phyloP scores from a whole-genome alignment of 2,113 vertebrate genomes.

The Hemibagrus wyckioides region DNA sequence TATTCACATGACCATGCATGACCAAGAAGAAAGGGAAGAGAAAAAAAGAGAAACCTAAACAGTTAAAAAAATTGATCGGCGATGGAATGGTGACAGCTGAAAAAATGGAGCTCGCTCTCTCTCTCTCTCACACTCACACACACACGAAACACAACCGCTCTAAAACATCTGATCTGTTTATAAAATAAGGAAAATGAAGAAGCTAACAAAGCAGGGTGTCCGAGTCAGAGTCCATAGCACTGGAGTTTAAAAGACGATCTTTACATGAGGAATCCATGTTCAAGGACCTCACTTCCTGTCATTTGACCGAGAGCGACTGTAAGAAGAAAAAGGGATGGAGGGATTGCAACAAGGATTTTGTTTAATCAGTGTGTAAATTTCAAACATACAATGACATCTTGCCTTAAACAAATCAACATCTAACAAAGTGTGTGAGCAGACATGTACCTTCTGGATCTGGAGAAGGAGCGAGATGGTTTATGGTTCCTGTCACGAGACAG shows the following conservation, averaged over 20 bases:
- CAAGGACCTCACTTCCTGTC: slow-evolving; percentile 82
- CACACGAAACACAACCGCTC: slow-evolving; percentile 51
- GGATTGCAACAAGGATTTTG: no score
- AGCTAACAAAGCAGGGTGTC: slow-evolving; percentile 38
- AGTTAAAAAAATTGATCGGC: slow-evolving; percentile 42
- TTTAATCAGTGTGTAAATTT: no score
- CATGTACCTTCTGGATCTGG: slow-evolving; percentile 90
- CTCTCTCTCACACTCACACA: neutral
- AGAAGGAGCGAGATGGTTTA: slow-evolving; percentile 96
- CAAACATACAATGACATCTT: neutral
- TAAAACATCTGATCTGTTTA: slow-evolving; percentile 66
- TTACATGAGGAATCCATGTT: slow-evolving; percentile 40
- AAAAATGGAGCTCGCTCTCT: neutral
- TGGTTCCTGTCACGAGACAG: slow-evolving; percentile 96
- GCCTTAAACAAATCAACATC: neutral
- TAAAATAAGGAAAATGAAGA: slow-evolving; percentile 52
- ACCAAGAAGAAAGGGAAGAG: neutral
- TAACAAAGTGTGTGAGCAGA: neutral
- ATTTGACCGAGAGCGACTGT: slow-evolving; percentile 93
- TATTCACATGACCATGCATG: slow-evolving; percentile 27
- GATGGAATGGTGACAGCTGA: slow-evolving; percentile 66
- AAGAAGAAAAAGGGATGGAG: neutral
- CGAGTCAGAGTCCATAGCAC: slow-evolving; percentile 56
- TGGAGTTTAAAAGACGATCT: slow-evolving; percentile 58
- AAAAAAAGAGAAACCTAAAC: slow-evolving; percentile 22